Evolutionary conservation across 2,797 vertebrate genomes (phyloP).

Genomic region (Scolopax rusticola): DNA sequence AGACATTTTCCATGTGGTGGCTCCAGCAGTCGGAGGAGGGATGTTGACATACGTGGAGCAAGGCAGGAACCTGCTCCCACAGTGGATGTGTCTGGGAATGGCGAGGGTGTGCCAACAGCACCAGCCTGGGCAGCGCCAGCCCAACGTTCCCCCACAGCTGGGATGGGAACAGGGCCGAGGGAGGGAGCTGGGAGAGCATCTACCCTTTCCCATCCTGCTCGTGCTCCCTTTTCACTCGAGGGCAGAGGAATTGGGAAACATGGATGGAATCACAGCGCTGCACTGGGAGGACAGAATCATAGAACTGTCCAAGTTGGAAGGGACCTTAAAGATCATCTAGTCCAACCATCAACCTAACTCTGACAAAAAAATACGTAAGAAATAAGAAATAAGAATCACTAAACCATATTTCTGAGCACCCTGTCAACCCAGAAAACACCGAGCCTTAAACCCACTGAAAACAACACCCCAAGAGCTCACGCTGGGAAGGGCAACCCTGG

Average conservation of each 20-base stretch:
- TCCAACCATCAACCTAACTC: no score
- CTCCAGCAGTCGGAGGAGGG: not conserved
- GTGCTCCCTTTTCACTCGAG: not conserved
- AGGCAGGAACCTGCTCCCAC: not conserved
- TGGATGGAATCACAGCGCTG: accelerated
- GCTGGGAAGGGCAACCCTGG: accelerated
- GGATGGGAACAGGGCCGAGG: accelerated
- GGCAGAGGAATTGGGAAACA: not conserved
- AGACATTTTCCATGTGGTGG: not conserved
- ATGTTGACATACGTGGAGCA: accelerated
- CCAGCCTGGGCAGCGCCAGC: not conserved
- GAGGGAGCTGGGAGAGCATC: not conserved
- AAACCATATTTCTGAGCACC: no score
- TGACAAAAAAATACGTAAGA: no score
- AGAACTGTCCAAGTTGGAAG: no score
- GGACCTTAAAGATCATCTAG: no score
- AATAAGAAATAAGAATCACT: no score
- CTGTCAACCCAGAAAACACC: not conserved
- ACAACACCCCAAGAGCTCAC: not conserved
- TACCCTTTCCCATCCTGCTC: not conserved
- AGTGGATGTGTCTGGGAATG: not conserved
- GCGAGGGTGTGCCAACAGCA: accelerated
- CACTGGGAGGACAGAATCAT: not conserved
- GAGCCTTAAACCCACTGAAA: not conserved
- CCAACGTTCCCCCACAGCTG: not conserved